phyloP scores from a whole-genome alignment of 2,888 invertebrate genomes.

The Frankliniella intonsa region DNA sequence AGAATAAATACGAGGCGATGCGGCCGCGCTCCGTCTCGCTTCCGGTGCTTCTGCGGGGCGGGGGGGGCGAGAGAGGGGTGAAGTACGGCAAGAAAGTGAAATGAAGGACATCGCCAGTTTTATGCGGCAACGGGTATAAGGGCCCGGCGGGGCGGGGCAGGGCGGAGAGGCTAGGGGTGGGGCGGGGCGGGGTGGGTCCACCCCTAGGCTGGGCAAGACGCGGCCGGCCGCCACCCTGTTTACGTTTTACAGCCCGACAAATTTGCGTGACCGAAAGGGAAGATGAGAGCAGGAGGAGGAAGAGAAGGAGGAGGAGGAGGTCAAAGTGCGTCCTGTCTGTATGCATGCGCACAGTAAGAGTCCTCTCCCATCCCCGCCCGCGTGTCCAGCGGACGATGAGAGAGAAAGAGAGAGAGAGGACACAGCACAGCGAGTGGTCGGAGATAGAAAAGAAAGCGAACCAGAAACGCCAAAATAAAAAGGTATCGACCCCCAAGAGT shows the following conservation, averaged over 20 bases:
- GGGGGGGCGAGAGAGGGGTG: background rate
- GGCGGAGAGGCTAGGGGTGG: background rate
- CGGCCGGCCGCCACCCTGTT: background rate
- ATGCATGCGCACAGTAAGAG: too few relatives aligned
- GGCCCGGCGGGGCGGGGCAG: background rate
- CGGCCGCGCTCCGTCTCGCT: background rate
- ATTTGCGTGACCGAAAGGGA: constrained; percentile 17
- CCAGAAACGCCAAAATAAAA: too few relatives aligned
- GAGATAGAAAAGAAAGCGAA: too few relatives aligned
- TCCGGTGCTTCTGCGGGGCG: background rate
- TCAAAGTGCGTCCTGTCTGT: too few relatives aligned
- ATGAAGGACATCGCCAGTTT: constrained; percentile 1
- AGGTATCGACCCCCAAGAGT: too few relatives aligned
- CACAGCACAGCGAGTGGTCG: too few relatives aligned
- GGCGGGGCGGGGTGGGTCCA: background rate
- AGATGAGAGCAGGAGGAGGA: background rate
- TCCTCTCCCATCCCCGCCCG: too few relatives aligned
- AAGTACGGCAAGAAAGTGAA: background rate
- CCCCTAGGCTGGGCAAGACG: background rate
- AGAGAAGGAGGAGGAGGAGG: background rate
- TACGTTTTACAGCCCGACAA: constrained; percentile 1
- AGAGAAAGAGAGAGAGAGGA: background rate
- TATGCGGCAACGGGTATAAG: background rate
- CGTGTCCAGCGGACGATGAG: background rate
- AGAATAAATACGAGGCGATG: background rate